A percentile compares a stretch with the other conserved stretches of the same genome.
Conservation (phyloP, 2,888 invertebrate genomes). For the Drosophila quinaria region DNA sequence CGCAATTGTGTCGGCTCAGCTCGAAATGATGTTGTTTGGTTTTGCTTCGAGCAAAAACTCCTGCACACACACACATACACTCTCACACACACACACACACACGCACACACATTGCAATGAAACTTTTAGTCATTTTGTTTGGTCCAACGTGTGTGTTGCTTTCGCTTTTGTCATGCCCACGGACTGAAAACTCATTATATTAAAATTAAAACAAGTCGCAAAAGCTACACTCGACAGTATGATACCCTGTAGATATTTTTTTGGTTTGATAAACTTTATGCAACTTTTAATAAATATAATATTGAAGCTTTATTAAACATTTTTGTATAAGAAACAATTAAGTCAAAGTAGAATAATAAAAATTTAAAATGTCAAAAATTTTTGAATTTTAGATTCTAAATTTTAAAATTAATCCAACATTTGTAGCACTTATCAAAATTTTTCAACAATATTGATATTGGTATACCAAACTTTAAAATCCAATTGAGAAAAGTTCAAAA, state of each 20-base stretch:
- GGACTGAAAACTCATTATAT: constrained; percentile 71
- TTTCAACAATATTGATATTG: too few species aligned
- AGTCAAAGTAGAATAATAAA: too few species aligned
- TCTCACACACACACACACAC: background rate
- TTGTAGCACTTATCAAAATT: background rate
- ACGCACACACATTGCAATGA: background rate
- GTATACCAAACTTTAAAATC: too few species aligned
- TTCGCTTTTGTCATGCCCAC: constrained; percentile 8
- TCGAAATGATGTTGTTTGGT: constrained; percentile 23
- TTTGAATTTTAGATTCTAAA: background rate
- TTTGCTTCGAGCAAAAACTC: constrained; percentile 10
- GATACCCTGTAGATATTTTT: background rate
- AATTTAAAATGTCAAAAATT: too few species aligned
- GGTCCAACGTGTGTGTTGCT: constrained; percentile 13
- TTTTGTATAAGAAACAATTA: too few species aligned
- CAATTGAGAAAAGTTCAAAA: too few species aligned
- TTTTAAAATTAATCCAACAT: background rate
- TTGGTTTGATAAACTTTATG: too few species aligned
- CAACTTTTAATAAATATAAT: too few species aligned
- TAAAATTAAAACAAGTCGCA: constrained; percentile 52
- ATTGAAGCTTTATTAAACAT: too few species aligned
- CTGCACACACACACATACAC: background rate
- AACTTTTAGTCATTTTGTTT: constrained; percentile 25
- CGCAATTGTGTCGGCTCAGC: constrained; percentile 55
- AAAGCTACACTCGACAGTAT: background rate